Evolutionary conservation across 2,113 vertebrate species (phyloP).

Genomic region (Pterophyllum scalare): DNA sequence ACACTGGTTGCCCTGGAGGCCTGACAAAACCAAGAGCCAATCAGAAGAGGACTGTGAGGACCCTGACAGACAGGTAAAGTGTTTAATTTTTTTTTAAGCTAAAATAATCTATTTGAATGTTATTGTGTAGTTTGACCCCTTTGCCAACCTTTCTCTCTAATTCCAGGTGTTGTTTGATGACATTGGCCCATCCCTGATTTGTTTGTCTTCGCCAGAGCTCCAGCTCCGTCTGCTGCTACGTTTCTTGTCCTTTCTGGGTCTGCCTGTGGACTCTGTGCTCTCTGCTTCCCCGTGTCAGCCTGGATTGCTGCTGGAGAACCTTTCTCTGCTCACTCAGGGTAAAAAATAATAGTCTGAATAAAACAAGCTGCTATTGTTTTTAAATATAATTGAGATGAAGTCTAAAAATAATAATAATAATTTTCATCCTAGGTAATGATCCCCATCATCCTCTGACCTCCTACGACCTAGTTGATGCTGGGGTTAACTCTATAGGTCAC

Average conservation of each 20-base stretch:
- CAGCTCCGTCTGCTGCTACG: slow-evolving; percentile 81
- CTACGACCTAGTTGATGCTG: slow-evolving; percentile 69
- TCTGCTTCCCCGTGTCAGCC: slow-evolving; percentile 73
- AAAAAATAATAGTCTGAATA: background rate
- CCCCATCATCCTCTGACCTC: slow-evolving; percentile 82
- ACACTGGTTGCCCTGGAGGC: slow-evolving; percentile 95
- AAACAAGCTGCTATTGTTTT: background rate
- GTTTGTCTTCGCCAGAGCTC: slow-evolving; percentile 80
- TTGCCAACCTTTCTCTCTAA: background rate
- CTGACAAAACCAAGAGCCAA: slow-evolving; percentile 89
- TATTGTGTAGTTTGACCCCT: background rate
- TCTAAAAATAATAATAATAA: background rate
- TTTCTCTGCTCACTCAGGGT: slow-evolving; percentile 82
- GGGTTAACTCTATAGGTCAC: slow-evolving; percentile 84
- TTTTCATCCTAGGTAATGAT: slow-evolving; percentile 42
- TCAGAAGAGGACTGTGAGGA: slow-evolving; percentile 95
- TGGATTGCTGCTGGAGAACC: slow-evolving; percentile 87
- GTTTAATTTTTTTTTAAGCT: background rate
- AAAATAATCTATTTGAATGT: background rate
- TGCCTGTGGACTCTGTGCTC: slow-evolving; percentile 78
- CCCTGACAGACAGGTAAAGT: slow-evolving; percentile 92
- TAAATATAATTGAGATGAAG: background rate
- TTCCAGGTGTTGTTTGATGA: slow-evolving; percentile 95
- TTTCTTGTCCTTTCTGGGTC: slow-evolving; percentile 91
- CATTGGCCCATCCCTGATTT: slow-evolving; percentile 89